phyloP scores from a whole-genome alignment of 2,113 vertebrate species.

The Forbesichthys agassizii region DNA sequence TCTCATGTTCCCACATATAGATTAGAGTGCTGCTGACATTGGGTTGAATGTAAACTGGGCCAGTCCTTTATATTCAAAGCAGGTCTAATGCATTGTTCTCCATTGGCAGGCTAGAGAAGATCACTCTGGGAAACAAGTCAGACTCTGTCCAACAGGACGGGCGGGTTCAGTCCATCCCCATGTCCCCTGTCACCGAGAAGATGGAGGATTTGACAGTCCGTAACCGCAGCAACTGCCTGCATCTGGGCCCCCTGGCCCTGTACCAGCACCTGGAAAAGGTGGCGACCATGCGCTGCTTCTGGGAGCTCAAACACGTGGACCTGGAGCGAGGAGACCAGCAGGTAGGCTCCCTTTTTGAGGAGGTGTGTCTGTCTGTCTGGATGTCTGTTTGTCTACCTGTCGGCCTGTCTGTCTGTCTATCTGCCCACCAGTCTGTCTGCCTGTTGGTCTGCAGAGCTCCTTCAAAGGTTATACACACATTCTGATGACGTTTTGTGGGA shows the following conservation, averaged over 20 bases:
- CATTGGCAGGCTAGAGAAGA: slow-evolving; percentile 60
- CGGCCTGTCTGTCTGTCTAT: no score
- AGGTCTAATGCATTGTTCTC: neutral
- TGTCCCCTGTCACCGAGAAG: slow-evolving; percentile 71
- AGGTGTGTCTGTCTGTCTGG: no score
- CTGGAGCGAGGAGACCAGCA: slow-evolving; percentile 53
- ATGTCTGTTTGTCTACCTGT: no score
- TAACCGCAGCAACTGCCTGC: slow-evolving; percentile 67
- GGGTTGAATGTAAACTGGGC: neutral
- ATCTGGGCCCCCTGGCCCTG: slow-evolving; percentile 75
- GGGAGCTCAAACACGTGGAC: slow-evolving; percentile 80
- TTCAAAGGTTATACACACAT: no score
- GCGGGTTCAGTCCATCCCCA: slow-evolving; percentile 36
- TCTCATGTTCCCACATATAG: neutral
- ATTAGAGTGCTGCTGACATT: neutral
- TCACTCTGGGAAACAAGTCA: slow-evolving; percentile 21
- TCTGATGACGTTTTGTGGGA: no score
- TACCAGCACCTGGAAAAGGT: slow-evolving; percentile 82
- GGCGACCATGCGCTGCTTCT: slow-evolving; percentile 82
- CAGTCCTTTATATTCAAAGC: neutral
- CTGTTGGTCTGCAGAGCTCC: no score
- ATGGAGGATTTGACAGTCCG: slow-evolving; percentile 81
- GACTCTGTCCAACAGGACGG: slow-evolving; percentile 46
- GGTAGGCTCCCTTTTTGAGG: slow-evolving; percentile 37
- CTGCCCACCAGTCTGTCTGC: no score